Base-by-base conservation (phyloP, 2,888 invertebrate genomes). In the Diloba caeruleocephala region DNA sequence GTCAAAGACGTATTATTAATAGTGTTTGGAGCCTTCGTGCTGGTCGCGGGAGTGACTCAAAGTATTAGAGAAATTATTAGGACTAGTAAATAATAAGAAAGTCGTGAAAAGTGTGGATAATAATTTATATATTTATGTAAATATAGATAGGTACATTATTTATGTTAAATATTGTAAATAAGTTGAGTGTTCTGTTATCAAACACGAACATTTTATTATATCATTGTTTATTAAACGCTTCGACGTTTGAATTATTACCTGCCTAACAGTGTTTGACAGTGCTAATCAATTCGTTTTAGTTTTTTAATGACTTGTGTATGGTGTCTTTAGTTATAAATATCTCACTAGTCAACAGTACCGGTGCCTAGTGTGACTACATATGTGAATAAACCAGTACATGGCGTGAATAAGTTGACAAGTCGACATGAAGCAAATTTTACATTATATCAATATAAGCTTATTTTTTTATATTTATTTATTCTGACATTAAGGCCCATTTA, bases 1-100 rank as follows among this genome's bases (percentile, higher is more conserved):
- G 86, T 94, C 61, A 97, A 97, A 80, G 96, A 97, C 74, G 17
- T 92, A 0, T 28, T 94, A 4, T 87, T 97, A 10, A 87, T 94
- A 13, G 7, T 94, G 0, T 94, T 97, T 59, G 94, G 97, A 0
- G 67, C 94, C 3, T 94, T 96, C 66, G 97, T 97, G 0, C 82
- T 97, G 17, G 79, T 96, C 26, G 95, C 96, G 6, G 97, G 97
- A 36, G 93, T 92, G 21, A 89, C 84, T 38, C 92, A 93, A 70
- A 90, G 93, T 79, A 82, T 94, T 50, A 84, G 87, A 76, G 90
- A 92, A 79, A 92, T 93, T 59, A 62, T 88, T 34, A 81, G 61
- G 57, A 81, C 69, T 61, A 71, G 13, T 19, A 25, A 36, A 39
- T 26, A 37, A 31, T 34, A 10, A 12, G 23, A 9, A 15, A 42